Evolutionary conservation across 2,113 vertebrate genomes (phyloP), one percentile per base, ranked within the genome.

Genomic region (Strix aluco): DNA sequence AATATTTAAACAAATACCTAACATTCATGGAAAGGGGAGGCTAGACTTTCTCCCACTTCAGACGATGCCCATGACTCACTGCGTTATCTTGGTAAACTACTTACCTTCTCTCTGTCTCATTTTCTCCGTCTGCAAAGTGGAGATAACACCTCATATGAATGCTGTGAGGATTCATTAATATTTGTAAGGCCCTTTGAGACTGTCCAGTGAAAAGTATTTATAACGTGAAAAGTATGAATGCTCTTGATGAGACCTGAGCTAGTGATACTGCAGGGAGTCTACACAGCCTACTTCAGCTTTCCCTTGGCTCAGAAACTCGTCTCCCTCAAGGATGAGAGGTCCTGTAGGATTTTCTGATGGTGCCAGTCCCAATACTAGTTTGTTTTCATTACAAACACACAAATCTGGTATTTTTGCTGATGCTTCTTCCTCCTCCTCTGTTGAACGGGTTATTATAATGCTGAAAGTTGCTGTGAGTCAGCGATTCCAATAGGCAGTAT

Each of bases 1-100:
- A 80, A 72, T 75, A 81, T 83, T 84, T 92, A 90, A 91, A 90
- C 67, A 86, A 91, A 94, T 80, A 91, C 59, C 94, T 88, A 65
- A 58, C 57, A 90, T 79, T 66, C 57, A 83, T 6, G 52, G 91
- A 80, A 92, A 67, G 30, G 44, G 44, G 52, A 94, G 84, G 74
- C 72, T 44, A 84, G 55, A 74, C 82, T 89, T 92, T 62, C 88
- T 82, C 61, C 73, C 80, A 86, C 88, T 94, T 61, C 80, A 87
- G 85, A 69, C 30, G 9, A 81, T 88, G 69, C 59, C 88, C 94
- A 49, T 81, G 88, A 84, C 83, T 73, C 81, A 49, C 58, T 72
- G 30, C 27, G 51, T 88, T 94, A 95, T 86, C 92, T 80, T n/a
- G 54, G 86, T 57, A 80, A 88, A 85, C 42, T 61, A 22, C 63